These are phyloP conservation scores for Phyllopteryx taeniolatus DNA, from an alignment of 2,113 vertebrate genomes.

Conservation along the genomic window DNA sequence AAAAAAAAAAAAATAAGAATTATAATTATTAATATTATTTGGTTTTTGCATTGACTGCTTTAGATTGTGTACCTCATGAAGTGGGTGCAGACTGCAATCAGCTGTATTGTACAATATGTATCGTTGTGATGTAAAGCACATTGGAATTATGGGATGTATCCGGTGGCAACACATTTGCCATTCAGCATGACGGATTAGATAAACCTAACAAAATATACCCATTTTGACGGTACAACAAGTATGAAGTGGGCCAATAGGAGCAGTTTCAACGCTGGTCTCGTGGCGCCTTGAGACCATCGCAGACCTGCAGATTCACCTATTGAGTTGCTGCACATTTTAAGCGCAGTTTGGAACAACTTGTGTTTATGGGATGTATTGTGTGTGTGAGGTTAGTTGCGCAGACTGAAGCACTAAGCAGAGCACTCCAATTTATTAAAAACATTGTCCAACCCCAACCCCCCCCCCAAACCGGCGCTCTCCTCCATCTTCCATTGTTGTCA, in stretches of 20 bases:
- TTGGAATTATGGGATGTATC: not conserved
- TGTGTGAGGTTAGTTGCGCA: constrained; percentile 62
- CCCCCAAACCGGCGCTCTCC: constrained; percentile 21
- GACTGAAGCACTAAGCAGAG: constrained; percentile 74
- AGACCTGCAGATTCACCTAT: not conserved
- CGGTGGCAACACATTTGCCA: not conserved
- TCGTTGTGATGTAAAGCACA: not conserved
- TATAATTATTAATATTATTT: not conserved
- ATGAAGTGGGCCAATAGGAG: no score
- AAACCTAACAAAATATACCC: no score
- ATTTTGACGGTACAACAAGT: no score
- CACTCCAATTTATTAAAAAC: constrained; percentile 79
- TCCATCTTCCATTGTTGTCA: constrained; percentile 68
- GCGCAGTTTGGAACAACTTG: not conserved
- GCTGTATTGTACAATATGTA: not conserved
- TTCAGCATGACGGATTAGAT: no score
- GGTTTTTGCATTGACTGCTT: not conserved
- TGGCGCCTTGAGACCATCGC: no score
- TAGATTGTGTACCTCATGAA: not conserved
- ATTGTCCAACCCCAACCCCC: constrained; percentile 25
- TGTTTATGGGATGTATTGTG: constrained; percentile 1
- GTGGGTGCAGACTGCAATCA: not conserved
- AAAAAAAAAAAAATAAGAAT: not conserved
- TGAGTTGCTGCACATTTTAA: not conserved
- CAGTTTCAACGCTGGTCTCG: no score